These are phyloP conservation scores for Silvanus unidentatus DNA, from an alignment of 2,888 invertebrate species.

Conservation along the genomic window DNA sequence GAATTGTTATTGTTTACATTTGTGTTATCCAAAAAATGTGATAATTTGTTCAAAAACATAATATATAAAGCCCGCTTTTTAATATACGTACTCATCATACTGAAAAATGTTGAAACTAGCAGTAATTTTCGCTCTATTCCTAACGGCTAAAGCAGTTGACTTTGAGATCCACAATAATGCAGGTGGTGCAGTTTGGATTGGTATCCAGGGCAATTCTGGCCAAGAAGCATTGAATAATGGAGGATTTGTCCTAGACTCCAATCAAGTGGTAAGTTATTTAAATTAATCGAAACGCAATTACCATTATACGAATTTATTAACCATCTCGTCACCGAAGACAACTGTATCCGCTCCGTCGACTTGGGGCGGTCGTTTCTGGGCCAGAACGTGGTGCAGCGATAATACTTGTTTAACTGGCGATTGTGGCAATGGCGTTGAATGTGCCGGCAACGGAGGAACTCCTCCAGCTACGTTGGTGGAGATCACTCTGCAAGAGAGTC, in stretches of 20 bases:
- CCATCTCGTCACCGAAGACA: no score
- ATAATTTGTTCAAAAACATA: no score
- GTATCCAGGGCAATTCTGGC: conserved; percentile 33
- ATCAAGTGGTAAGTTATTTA: conserved; percentile 23
- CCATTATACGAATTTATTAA: background rate
- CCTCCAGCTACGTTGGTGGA: conserved; percentile 46
- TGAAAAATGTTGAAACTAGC: conserved; percentile 4
- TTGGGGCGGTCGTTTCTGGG: conserved; percentile 48
- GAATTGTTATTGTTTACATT: no score
- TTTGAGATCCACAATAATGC: conserved; percentile 30
- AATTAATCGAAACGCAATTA: background rate
- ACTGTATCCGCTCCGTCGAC: conserved; percentile 28
- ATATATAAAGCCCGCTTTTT: no score
- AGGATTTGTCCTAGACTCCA: conserved; percentile 30
- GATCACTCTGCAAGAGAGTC: conserved; percentile 42
- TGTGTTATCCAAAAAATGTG: no score
- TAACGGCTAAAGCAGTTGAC: conserved; percentile 19
- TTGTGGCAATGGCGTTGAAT: conserved; percentile 43
- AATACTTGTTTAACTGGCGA: conserved; percentile 43
- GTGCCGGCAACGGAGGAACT: conserved; percentile 45
- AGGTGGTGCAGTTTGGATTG: conserved; percentile 32
- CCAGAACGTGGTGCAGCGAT: conserved; percentile 45
- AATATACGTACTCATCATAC: no score
- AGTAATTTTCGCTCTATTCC: conserved; percentile 5
- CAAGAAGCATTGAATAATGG: conserved; percentile 28